Evolutionary conservation across 2,888 invertebrate species (phyloP), one percentile per base, ranked within the genome.

Genomic region (Lasioglossum marginatum): DNA sequence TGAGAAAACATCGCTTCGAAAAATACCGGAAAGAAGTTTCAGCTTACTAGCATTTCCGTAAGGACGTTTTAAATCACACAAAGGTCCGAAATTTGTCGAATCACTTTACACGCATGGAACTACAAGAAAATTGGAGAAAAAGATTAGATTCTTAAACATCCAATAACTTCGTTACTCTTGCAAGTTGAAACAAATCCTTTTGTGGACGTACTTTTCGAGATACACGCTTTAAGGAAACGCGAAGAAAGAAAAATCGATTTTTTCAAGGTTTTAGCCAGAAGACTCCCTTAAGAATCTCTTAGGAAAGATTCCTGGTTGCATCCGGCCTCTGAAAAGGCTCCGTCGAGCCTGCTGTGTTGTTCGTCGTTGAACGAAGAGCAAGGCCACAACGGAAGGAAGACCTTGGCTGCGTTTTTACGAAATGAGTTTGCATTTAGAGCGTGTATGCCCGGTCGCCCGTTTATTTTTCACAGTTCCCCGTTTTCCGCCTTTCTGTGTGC

Each of bases 371-470:
- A 14, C 23, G 63, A 31, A 45, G 63, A 66, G 43, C 60, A 76
- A 34, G 66, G 45, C 45, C 74, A 57, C 37, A 37, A 45, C 77
- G 34, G 71, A 71, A 77, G 82, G 82, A 74, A 83, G 88, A 89
- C 77, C 83, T 88, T 87, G 88, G 78, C 19, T 45, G 68, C 31
- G 37, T 88, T 84, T 87, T 87, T 79, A 79, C 82, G 82, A 86
- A 86, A 88, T 78, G 40, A 76, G 74, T 82, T 85, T 83, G 81
- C 82, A 78, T 86, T 68, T 78, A 68, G 52, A 76, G 76, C 76
- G 81, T 48, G 48, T 43, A 40, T 63, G 73, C 66, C 72, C 76
- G 73, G 86, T 37, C 68, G 74, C 57, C 57, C 73, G 52, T 14
- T 68, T 75, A 70, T 77, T 77, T 82, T 88, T 77, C 81, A 70